Evolutionary conservation across 2,113 vertebrate genomes (phyloP).

Genomic region (Etia nguti): DNA sequence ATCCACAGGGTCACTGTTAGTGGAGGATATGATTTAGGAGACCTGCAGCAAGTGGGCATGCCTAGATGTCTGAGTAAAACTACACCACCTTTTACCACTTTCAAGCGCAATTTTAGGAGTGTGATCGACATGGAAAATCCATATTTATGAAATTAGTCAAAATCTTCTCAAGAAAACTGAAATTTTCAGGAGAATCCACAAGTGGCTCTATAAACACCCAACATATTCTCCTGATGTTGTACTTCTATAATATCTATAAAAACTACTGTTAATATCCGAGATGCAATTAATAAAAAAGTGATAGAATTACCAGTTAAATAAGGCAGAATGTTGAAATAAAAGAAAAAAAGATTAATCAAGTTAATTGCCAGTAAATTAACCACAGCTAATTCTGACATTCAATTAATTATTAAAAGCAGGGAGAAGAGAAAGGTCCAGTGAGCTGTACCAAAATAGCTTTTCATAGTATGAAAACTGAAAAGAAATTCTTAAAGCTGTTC

Average conservation of each 20-base stretch:
- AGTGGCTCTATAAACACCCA: neutral
- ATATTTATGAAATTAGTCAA: neutral
- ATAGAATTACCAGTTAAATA: neutral
- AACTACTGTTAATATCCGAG: neutral
- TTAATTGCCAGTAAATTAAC: neutral
- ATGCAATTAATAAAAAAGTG: neutral
- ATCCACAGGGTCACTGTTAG: conserved; percentile 31
- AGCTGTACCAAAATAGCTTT: neutral
- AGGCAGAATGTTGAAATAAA: neutral
- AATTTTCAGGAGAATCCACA: neutral
- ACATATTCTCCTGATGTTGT: neutral
- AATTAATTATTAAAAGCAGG: neutral
- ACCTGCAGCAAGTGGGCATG: neutral
- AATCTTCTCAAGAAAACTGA: neutral
- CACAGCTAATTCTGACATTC: neutral
- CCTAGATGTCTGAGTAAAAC: neutral
- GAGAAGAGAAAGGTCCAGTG: neutral
- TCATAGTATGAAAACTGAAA: neutral
- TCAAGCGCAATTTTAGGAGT: neutral
- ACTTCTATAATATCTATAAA: neutral
- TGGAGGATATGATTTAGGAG: conserved; percentile 30
- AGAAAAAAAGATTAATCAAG: neutral
- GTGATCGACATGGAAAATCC: neutral
- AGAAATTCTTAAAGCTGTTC: neutral
- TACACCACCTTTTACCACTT: neutral